Base-by-base conservation (phyloP, 1,140 invertebrate species). In the Drosophila watanabei region DNA sequence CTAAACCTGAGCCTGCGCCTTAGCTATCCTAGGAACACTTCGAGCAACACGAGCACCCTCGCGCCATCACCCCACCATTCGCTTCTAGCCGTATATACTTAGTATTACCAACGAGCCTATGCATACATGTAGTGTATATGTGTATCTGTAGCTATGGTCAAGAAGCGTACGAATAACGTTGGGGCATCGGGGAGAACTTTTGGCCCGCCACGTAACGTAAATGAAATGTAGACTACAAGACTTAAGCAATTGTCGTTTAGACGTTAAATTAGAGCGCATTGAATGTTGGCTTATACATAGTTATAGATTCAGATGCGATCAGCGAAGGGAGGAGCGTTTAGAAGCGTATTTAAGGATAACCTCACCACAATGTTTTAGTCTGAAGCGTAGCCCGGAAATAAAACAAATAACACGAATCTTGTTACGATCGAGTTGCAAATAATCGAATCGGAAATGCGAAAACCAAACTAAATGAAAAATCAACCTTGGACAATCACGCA, bases 241-340 rank as follows among this genome's bases (percentile, higher is more conserved):
- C 91, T 92, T 92, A 92, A 92, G 91, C 91, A 92, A 92, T 92
- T 92, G 91, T 92, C 91, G 84, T 82, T 83, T 91, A 83, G 91
- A 92, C 91, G 91, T 92, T 92, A 92, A 92, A 92, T 89, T 92
- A 92, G 80, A 86, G 79, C 80, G 87, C 84, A 92, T 92, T 92
- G 79, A 92, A 92, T 92, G 91, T 92, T 92, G 87, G 90, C 91
- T 92, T 92, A 77, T 57, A 57, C 35, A 57, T 78, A 78, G 58
- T 61, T 76, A 46, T 82, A 81, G 78, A 70, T 75, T 77, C 62
- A 56, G 66, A 32, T 62, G 69, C 61, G 69, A 70, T 32, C 59
- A 76, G 28, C 58, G 58, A 81, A 46, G 56, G 66, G n/a, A 51
- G 76, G 45, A 80, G 60, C 66, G 61, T 41, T 64, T 57, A 65